Conservation (phyloP, 2,888 invertebrate species). For the Dolichopus griseipennis region DNA sequence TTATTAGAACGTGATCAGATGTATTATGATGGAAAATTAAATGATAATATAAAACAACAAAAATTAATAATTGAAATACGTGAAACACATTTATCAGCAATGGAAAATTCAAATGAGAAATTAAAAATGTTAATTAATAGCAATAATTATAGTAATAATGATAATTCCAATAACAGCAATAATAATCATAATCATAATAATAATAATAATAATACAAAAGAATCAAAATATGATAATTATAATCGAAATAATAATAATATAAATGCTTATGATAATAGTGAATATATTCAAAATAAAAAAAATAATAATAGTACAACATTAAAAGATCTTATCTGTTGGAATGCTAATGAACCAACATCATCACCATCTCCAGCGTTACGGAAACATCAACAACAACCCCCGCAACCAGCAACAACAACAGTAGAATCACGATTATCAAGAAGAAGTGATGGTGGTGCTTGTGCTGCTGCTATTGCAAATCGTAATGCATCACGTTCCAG, state of each 20-base stretch:
- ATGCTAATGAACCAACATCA: neutral
- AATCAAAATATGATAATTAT: too few relatives aligned
- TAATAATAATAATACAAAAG: neutral
- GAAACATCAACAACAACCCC: neutral
- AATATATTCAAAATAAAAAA: neutral
- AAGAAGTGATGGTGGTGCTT: too few relatives aligned
- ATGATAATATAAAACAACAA: constrained; percentile 32
- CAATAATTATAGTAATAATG: constrained; percentile 22
- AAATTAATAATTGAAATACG: constrained; percentile 33
- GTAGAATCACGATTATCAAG: too few relatives aligned
- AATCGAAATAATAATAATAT: constrained; percentile 11
- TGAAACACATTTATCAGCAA: constrained; percentile 33
- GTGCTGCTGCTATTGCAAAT: neutral
- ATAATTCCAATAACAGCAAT: neutral
- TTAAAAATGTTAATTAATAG: constrained; percentile 34
- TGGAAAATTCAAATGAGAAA: constrained; percentile 39
- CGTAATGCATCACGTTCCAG: neutral
- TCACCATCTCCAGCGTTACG: too few relatives aligned
- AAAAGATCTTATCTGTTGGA: too few relatives aligned
- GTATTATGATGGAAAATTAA: constrained; percentile 23
- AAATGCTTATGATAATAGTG: neutral
- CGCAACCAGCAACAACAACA: neutral
- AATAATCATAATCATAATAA: too few relatives aligned
- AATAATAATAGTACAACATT: neutral
- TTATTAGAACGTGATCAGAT: constrained; percentile 35